Evolutionary conservation across 2,888 invertebrate genomes (phyloP), one percentile per base, ranked within the genome.

Genomic region (Sepioteuthis lessoniana): DNA sequence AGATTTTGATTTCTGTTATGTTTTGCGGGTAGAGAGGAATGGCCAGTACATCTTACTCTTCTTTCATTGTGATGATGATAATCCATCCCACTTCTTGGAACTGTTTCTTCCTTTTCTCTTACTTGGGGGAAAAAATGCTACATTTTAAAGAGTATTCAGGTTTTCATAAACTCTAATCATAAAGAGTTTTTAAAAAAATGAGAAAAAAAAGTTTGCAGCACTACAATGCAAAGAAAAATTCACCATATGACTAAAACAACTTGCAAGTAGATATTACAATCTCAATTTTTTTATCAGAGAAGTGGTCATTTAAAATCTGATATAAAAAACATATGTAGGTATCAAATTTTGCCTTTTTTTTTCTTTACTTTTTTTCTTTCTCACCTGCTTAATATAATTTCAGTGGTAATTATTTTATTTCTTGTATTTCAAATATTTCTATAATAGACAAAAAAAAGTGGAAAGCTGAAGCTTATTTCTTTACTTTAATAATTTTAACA

Each of bases 161-260:
- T 76, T 35, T 76, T 76, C n/a, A 76, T n/a, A 76, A 76, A 76
- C n/a, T 35, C n/a, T 76, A 13, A 76, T 16, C 25, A 35, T 76
- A 76, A 76, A 76, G n/a, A 76, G 55, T 55, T 55, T 55, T 0
- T 25, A 21, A 55, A 55, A 19, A 28, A 55, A 28, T 55, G 25
- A 21, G 3, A 25, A 55, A 55, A 76, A 55, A 55, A 55, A 55
- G 55, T 55, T 55, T 55, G 55, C 55, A 55, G 55, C 55, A 55
- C 55, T 76, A 76, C 76, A 76, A 76, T 76, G 76, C n/a, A 76
- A 76, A 76, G n/a, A 76, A 76, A n/a, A 55, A 76, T n/a, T n/a
- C n/a, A 76, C n/a, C 19, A 35, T 35, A 35, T n/a, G n/a, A 16
- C 76, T 76, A n/a, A 76, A 4, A 76, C n/a, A 55, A 25, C 21